Evolutionary conservation across 1,140 invertebrate genomes (phyloP).

Genomic region (Callitettix versicolor): DNA sequence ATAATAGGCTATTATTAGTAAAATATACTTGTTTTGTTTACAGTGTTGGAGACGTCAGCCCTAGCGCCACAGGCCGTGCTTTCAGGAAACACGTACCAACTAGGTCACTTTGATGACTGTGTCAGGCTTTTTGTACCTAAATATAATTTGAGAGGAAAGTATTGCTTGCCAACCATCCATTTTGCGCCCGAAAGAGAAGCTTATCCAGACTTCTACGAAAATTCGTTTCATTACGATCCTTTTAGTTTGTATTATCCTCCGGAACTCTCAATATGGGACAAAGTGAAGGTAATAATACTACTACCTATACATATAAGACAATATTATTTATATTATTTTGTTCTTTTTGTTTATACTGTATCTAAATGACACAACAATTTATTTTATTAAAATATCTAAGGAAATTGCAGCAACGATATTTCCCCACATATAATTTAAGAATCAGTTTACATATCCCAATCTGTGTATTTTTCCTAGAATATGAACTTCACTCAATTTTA

Average conservation of each 20-base stretch:
- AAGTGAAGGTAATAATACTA: neutral
- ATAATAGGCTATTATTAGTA: too few species aligned
- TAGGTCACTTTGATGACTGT: slow-evolving; percentile 42
- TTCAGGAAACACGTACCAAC: slow-evolving; percentile 35
- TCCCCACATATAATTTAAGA: too few species aligned
- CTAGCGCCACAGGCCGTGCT: slow-evolving; percentile 37
- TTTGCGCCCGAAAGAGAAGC: slow-evolving; percentile 21
- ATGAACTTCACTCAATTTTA: too few species aligned
- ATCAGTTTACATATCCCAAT: too few species aligned
- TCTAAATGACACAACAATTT: too few species aligned
- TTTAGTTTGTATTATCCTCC: neutral
- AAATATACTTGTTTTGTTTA: slow-evolving; percentile 22
- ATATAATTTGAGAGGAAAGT: slow-evolving; percentile 35
- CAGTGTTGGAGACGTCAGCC: slow-evolving; percentile 40
- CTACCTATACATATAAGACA: too few species aligned
- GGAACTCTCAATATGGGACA: neutral
- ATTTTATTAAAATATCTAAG: too few species aligned
- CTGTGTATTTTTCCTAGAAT: too few species aligned
- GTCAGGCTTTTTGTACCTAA: slow-evolving; percentile 18
- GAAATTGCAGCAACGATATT: too few species aligned
- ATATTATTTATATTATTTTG: neutral
- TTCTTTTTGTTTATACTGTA: neutral
- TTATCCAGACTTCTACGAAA: neutral
- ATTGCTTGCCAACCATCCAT: slow-evolving; percentile 45
- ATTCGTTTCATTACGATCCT: neutral